A percentile compares a stretch with the other conserved stretches of the same genome.
Evolutionary conservation across 2,797 vertebrate genomes (phyloP).

Genomic region (Intellagama lesueurii): DNA sequence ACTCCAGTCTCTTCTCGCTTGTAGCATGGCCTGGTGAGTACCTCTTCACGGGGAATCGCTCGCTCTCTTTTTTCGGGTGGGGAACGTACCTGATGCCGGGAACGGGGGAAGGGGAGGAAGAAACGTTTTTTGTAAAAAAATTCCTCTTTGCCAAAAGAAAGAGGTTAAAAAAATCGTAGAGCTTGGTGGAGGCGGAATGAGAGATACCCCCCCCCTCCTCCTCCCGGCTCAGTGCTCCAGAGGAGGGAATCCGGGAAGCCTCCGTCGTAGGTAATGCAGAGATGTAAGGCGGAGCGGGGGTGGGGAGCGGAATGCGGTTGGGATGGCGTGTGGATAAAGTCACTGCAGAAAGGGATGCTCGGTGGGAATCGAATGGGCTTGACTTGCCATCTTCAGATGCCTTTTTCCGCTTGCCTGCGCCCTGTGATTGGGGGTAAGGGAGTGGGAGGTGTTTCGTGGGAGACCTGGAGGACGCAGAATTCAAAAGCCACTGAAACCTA

Average conservation of each 20-base stretch:
- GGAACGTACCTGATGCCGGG: neutral
- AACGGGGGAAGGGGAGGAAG: too few species aligned
- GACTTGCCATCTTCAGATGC: neutral
- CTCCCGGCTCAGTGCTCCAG: neutral
- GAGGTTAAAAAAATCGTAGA: neutral
- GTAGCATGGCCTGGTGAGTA: slow-evolving; percentile 46
- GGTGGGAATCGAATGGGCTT: neutral
- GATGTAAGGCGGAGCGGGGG: neutral
- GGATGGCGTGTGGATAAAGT: slow-evolving; percentile 18
- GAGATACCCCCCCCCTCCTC: too few species aligned
- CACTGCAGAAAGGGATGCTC: slow-evolving; percentile 18
- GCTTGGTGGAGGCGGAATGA: neutral
- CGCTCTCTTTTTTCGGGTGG: neutral
- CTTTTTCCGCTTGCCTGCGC: neutral
- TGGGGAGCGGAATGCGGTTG: slow-evolving; percentile 4
- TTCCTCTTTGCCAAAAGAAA: neutral
- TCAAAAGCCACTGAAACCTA: neutral
- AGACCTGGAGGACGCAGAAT: neutral
- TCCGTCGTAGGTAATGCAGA: slow-evolving; percentile 32
- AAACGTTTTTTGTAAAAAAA: too few species aligned
- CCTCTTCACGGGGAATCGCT: neutral
- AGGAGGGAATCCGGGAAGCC: neutral
- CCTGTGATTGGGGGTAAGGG: neutral
- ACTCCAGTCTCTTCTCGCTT: neutral
- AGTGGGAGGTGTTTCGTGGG: neutral